Evolutionary conservation across 2,113 vertebrate genomes (phyloP).

Genomic region (Toxotes jaculatrix): DNA sequence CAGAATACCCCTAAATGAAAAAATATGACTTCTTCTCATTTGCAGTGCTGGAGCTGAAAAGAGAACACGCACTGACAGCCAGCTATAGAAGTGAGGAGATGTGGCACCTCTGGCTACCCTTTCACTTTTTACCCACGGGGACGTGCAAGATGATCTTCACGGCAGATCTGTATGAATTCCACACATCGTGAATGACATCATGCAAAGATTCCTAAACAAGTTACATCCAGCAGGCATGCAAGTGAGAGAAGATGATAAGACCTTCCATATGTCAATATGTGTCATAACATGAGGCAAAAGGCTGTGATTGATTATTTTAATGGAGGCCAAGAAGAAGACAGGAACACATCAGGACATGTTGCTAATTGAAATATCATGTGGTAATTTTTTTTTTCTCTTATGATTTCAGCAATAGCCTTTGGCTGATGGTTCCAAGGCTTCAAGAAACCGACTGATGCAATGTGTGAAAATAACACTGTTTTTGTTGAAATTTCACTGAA

Average conservation of each 20-base stretch:
- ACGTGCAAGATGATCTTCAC: conserved; percentile 59
- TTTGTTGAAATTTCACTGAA: neutral
- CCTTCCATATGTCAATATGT: conserved; percentile 48
- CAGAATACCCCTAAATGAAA: conserved; percentile 40
- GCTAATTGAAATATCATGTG: conserved; percentile 53
- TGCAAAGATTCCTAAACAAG: conserved; percentile 79
- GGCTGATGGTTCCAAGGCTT: conserved; percentile 9
- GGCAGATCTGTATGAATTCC: conserved; percentile 69
- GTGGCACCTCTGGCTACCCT: conserved; percentile 19
- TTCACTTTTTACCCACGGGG: conserved; percentile 28
- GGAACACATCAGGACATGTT: conserved; percentile 60
- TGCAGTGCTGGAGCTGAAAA: conserved; percentile 10
- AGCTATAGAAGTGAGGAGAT: conserved; percentile 5
- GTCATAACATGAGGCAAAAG: conserved; percentile 27
- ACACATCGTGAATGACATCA: conserved; percentile 73
- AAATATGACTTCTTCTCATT: conserved; percentile 42
- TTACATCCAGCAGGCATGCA: conserved; percentile 68
- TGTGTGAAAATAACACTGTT: conserved; percentile 26
- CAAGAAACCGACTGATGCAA: conserved; percentile 35
- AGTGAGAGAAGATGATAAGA: conserved; percentile 25
- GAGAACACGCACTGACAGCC: conserved; percentile 35
- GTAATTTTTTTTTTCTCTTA: conserved; percentile 38
- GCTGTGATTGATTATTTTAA: conserved; percentile 65
- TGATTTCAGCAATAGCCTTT: conserved; percentile 31
- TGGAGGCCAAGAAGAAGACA: conserved; percentile 33